A percentile compares a stretch with the other conserved stretches of the same genome.
These are phyloP conservation scores for Drosophila lini DNA, from an alignment of 1,140 invertebrate species.

Conservation along the genomic window DNA sequence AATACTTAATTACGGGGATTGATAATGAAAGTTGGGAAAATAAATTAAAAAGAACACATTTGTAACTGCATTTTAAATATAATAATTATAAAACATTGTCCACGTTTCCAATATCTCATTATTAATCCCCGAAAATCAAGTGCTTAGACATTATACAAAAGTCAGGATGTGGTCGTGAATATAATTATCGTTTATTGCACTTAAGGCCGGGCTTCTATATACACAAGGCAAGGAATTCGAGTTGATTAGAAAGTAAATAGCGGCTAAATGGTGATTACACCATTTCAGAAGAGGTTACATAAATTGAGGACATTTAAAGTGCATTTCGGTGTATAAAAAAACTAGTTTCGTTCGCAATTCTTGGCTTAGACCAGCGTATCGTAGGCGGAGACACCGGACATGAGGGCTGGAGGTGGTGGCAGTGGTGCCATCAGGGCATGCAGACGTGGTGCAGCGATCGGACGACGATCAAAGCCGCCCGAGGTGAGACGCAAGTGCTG, in stretches of 20 bases:
- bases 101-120: background rate
- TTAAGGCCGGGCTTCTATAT: constrained; percentile 7
- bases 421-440: constrained; percentile 32
- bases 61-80: background rate
- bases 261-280: background rate
- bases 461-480: constrained; percentile 53
- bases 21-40: background rate
- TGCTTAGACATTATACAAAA: constrained; percentile 24
- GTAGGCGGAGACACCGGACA: constrained; percentile 65
- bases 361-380: constrained; percentile 72
- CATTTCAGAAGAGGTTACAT: background rate
- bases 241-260: constrained; percentile 2
- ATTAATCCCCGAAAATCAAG: background rate
- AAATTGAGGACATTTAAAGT: background rate
- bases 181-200: constrained; percentile 70
- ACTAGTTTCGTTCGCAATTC: background rate
- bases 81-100: background rate
- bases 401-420: constrained; percentile 29
- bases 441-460: constrained; percentile 60
- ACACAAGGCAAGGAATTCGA: constrained; percentile 7
- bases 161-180: constrained; percentile 15
- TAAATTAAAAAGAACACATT: background rate
- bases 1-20: constrained; percentile 7
- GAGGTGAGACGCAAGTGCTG: constrained; percentile 35
- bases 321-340: constrained; percentile 21